These are phyloP conservation scores for Byasa hedistus DNA, from an alignment of 2,888 invertebrate genomes.

Conservation along the genomic window DNA sequence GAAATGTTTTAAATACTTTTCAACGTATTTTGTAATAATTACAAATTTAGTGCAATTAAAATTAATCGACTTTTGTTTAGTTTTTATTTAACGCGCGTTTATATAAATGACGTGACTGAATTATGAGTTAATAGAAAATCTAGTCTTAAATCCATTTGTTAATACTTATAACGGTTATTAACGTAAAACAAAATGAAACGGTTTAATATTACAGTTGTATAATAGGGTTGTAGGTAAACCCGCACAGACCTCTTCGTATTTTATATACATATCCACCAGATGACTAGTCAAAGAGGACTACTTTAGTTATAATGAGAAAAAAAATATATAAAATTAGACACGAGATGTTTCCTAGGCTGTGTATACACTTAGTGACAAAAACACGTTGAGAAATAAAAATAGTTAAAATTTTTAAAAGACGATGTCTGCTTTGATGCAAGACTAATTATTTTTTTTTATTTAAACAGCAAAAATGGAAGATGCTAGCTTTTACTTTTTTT, in stretches of 20 bases:
- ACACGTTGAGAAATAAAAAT: too few species aligned
- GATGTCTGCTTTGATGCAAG: too few species aligned
- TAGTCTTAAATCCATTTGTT: constrained; percentile 55
- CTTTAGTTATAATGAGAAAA: constrained; percentile 33
- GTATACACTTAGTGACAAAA: constrained; percentile 39
- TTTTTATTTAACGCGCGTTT: constrained; percentile 46
- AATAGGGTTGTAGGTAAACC: constrained; percentile 29
- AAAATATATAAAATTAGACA: not conserved
- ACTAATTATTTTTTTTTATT: too few species aligned
- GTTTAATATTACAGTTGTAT: constrained; percentile 42
- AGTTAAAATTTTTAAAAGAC: too few species aligned
- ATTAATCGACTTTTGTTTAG: constrained; percentile 25
- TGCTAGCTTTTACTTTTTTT: too few species aligned
- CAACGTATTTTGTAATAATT: constrained; percentile 31
- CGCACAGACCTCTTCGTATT: constrained; percentile 44
- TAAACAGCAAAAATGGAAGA: too few species aligned
- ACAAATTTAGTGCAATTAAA: constrained; percentile 30
- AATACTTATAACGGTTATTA: constrained; percentile 41
- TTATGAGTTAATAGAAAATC: constrained; percentile 58
- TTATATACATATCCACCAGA: constrained; percentile 65
- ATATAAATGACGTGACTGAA: constrained; percentile 64
- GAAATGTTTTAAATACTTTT: constrained; percentile 38
- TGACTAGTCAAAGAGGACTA: constrained; percentile 50
- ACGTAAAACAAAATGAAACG: not conserved
- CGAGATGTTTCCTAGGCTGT: constrained; percentile 30